Base-by-base conservation (phyloP, 2,113 vertebrate genomes). In the Alosa alosa region DNA sequence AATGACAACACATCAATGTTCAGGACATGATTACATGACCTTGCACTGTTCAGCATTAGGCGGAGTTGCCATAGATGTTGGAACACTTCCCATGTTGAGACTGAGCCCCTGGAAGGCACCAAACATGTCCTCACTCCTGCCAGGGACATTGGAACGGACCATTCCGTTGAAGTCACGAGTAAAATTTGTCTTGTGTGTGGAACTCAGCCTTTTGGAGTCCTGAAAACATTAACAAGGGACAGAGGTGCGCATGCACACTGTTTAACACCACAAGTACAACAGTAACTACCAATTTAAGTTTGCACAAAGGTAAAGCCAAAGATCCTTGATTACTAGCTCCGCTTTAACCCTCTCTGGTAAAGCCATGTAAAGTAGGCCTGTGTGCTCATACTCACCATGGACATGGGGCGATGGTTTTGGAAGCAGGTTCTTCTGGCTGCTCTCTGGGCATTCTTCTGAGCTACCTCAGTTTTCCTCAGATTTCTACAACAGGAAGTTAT, bases 341-440 rank as follows among this genome's bases (percentile, higher is more conserved):
- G n/a, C n/a, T n/a, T n/a, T n/a, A n/a, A n/a, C n/a, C n/a, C n/a
- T n/a, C n/a, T n/a, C n/a, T n/a, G 55, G 20, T 3, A 60, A 7
- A 60, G 1, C 18, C 20, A 17, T 18, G 18, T 1, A 60, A 60
- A 22, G 18, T 22, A 4, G 4, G 55, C 20, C 20, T 60, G 6
- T 22, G 18, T 13, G 0, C 20, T 60, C 6, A 22, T 60, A 31
- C 90, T 81, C 60, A 96, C 96, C 93, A 91, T 91, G 1, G 93
- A 88, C 36, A 95, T 94, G 50, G 92, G 94, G 88, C 96, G 96
- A 64, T 96, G 95, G 86, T 92, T 94, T 87, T 94, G 93, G 89
- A 95, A 95, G 57, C 94, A 93, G 3, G 90, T 88, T 36, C 57
- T 92, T 78, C 92, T 90, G 5, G 94, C 91, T 0, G 90, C 57